Evolutionary conservation across 2,797 vertebrate genomes (phyloP).

Genomic region (Xiphophorus birchmanni): DNA sequence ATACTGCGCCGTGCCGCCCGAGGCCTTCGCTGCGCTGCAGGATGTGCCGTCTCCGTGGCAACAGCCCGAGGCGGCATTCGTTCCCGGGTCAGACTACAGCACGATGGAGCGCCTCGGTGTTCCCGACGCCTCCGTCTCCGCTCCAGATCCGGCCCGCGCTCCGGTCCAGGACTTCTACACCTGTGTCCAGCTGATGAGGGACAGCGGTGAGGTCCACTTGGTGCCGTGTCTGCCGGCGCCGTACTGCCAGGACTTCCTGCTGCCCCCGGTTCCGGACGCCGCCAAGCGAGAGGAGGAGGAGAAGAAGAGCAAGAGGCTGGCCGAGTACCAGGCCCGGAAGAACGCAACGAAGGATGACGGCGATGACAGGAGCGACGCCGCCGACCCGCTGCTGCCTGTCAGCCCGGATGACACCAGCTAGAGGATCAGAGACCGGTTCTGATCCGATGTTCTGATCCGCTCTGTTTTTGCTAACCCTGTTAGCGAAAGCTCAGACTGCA

Average conservation of each 20-base stretch:
- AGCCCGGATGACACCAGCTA: slow-evolving; percentile 36
- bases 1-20: slow-evolving; percentile 12
- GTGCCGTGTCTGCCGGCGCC: slow-evolving; percentile 65
- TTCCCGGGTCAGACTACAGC: slow-evolving; percentile 69
- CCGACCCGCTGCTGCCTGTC: slow-evolving; percentile 54
- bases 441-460: not conserved
- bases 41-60: slow-evolving; percentile 1
- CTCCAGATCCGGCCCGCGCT: not conserved
- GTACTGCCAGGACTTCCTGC: slow-evolving; percentile 39
- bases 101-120: slow-evolving; percentile 34
- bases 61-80: slow-evolving; percentile 33
- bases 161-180: slow-evolving; percentile 78
- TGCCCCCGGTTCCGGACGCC: not conserved
- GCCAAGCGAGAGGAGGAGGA: slow-evolving; percentile 23
- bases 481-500: not conserved
- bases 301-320: slow-evolving; percentile 45
- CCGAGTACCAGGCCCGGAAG: slow-evolving; percentile 30
- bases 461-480: not conserved
- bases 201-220: slow-evolving; percentile 74
- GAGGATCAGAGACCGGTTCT: slow-evolving; percentile 12
- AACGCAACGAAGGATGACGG: not conserved
- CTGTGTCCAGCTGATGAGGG: slow-evolving; percentile 75
- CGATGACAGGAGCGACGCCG: slow-evolving; percentile 43
- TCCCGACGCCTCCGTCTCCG: fast-evolving
- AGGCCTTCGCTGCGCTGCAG: not conserved